These are phyloP conservation scores for Iguana delicatissima DNA, from an alignment of 2,797 vertebrate species.

Conservation along the genomic window DNA sequence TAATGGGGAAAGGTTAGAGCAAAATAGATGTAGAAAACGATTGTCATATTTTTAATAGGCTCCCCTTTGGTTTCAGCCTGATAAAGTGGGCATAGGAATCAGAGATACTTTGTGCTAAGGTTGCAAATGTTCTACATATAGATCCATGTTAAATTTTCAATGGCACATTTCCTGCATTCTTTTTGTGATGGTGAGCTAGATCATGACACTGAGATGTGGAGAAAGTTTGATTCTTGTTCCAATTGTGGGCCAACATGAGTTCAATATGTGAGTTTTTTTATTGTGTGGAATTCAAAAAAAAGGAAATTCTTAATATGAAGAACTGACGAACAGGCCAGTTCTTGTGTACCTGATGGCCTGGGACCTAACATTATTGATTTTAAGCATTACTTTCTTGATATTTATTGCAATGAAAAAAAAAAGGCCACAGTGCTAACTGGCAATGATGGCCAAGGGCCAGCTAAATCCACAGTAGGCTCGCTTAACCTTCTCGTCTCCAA, in stretches of 20 bases:
- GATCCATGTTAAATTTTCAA: background rate
- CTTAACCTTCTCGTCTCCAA: too few relatives aligned
- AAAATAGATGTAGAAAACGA: background rate
- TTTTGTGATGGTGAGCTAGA: background rate
- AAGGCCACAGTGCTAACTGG: too few relatives aligned
- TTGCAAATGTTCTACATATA: background rate
- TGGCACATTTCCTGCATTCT: background rate
- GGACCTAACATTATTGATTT: background rate
- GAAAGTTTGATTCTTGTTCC: background rate
- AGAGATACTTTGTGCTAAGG: background rate
- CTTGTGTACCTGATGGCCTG: background rate
- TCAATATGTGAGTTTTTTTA: background rate
- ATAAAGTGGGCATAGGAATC: background rate
- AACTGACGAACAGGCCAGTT: background rate
- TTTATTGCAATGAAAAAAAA: background rate
- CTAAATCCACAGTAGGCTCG: too few relatives aligned
- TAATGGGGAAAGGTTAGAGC: background rate
- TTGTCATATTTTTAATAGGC: background rate
- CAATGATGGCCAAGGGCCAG: background rate
- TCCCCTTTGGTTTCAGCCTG: background rate
- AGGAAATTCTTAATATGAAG: background rate
- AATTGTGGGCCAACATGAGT: background rate
- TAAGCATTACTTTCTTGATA: background rate
- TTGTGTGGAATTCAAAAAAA: background rate
- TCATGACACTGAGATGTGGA: background rate